These are phyloP conservation scores for Bombyx mandarina DNA, from an alignment of 1,140 invertebrate species.

Conservation along the genomic window DNA sequence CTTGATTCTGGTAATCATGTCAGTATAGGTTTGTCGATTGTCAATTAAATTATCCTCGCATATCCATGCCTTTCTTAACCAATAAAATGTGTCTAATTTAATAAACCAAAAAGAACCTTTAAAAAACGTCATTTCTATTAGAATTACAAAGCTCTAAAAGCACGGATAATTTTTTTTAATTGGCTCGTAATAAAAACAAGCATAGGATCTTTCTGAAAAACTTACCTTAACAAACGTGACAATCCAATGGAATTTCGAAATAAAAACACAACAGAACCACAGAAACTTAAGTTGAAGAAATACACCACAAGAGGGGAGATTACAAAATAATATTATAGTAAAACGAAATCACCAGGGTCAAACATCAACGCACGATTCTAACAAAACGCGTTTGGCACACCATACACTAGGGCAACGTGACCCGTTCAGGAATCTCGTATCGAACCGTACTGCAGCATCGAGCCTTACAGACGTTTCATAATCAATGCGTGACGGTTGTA, in stretches of 20 bases:
- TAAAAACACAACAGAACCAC: constrained; percentile 53
- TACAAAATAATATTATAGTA: constrained; percentile 44
- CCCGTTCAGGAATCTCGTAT: constrained; percentile 8
- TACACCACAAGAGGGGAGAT: constrained; percentile 39
- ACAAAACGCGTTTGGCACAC: constrained; percentile 35
- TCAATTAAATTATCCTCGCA: too few relatives aligned
- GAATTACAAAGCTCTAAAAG: too few relatives aligned
- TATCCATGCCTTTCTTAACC: too few relatives aligned
- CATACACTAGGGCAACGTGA: constrained; percentile 20
- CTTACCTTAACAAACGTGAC: constrained; percentile 49
- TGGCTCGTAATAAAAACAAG: too few relatives aligned
- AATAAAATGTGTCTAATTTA: too few relatives aligned
- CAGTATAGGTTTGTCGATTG: too few relatives aligned
- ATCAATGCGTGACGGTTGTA: constrained; percentile 60
- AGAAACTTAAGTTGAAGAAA: constrained; percentile 16
- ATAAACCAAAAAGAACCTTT: too few relatives aligned
- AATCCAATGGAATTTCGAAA: constrained; percentile 51
- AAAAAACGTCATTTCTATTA: too few relatives aligned
- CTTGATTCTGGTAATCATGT: too few relatives aligned
- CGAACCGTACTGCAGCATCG: constrained; percentile 22
- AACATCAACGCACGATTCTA: constrained; percentile 50
- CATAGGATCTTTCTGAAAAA: background rate
- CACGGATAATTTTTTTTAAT: too few relatives aligned
- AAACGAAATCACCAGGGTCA: constrained; percentile 60
- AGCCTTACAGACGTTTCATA: constrained; percentile 48